Evolutionary conservation across 92 coral and sea anemone species (phyloP).

Genomic region (Porites cylindrica): DNA sequence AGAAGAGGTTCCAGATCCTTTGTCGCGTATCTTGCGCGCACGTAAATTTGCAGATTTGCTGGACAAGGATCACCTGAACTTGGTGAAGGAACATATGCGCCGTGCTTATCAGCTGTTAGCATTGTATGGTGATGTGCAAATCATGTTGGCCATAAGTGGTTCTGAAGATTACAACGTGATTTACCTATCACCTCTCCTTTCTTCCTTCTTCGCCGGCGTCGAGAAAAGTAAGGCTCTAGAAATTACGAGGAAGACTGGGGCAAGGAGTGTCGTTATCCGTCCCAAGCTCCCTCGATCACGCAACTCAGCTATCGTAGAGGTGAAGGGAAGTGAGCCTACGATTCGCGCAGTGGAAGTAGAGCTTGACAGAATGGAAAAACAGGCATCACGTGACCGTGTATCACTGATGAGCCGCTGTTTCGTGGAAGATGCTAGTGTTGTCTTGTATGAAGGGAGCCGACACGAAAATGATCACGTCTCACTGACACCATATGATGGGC

Average conservation of each 20-base stretch:
- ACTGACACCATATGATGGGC: conserved; percentile 85
- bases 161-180: conserved; percentile 82
- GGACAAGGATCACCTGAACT: conserved; percentile 64
- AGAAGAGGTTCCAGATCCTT: conserved; percentile 60
- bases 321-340: conserved; percentile 87
- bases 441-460: conserved; percentile 85
- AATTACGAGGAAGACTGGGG: conserved; percentile 82
- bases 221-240: conserved; percentile 79
- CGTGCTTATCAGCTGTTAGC: conserved; percentile 90
- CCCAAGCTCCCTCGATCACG: conserved; percentile 74
- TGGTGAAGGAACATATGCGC: conserved; percentile 93
- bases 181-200: conserved; percentile 72
- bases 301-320: conserved; percentile 80
- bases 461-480: conserved; percentile 81
- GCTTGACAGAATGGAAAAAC: conserved; percentile 66
- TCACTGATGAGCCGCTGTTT: conserved; percentile 92
- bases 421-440: conserved; percentile 89
- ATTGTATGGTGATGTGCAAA: conserved; percentile 76
- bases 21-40: conserved; percentile 62
- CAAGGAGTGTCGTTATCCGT: conserved; percentile 76
- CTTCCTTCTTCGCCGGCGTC: conserved; percentile 76
- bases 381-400: conserved; percentile 68
- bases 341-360: conserved; percentile 85
- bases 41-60: conserved; percentile 68
- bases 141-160: conserved; percentile 77